These are phyloP conservation scores for Champsocephalus gunnari DNA, from an alignment of 2,797 vertebrate species.

Conservation along the genomic window DNA sequence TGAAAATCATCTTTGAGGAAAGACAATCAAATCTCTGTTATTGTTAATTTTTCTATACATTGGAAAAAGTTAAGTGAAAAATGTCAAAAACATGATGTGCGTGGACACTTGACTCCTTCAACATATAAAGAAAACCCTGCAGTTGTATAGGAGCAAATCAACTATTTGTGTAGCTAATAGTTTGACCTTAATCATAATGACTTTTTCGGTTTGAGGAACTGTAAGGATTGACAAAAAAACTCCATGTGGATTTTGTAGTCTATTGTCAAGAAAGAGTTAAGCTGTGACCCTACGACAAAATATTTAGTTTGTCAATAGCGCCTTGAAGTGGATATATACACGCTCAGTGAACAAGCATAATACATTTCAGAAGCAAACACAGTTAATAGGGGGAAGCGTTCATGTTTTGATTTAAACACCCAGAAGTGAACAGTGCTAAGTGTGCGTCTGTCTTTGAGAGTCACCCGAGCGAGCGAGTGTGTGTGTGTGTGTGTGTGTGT, in stretches of 20 bases:
- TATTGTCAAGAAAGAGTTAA: constrained; percentile 35
- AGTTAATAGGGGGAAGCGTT: constrained; percentile 26
- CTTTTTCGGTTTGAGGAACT: background rate
- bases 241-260: constrained; percentile 53
- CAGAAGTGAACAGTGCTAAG: constrained; percentile 40
- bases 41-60: background rate
- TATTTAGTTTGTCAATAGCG: constrained; percentile 51
- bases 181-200: background rate
- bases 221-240: background rate
- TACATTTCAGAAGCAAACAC: constrained; percentile 39
- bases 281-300: constrained; percentile 60
- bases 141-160: background rate
- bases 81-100: background rate
- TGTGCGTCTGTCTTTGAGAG: constrained; percentile 69
- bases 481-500: too few relatives aligned
- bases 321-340: constrained; percentile 49
- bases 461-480: constrained; percentile 54
- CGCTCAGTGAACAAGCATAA: constrained; percentile 64
- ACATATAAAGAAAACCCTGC: background rate
- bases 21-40: background rate
- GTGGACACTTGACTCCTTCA: background rate
- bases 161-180: background rate
- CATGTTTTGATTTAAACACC: constrained; percentile 52
- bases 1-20: background rate
- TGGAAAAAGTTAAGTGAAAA: background rate